Percentiles rank a stretch among this genome's conserved stretches.
Evolutionary conservation across 2,113 vertebrate species (phyloP).

Genomic region (Chaenogobius annularis): DNA sequence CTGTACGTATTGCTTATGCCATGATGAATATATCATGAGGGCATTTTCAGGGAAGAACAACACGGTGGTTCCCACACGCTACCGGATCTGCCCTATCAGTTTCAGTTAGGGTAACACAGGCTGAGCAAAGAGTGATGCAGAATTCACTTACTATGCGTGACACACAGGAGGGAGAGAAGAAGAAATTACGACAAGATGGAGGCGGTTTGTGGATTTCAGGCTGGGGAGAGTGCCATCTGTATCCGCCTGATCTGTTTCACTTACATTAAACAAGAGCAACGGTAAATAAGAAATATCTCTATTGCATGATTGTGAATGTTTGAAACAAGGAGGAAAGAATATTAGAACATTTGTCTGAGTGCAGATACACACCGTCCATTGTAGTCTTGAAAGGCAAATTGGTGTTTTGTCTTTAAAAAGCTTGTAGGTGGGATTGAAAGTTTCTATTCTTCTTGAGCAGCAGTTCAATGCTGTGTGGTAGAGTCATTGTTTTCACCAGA

Average conservation of each 20-base stretch:
- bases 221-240: slow-evolving; percentile 39
- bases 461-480: neutral
- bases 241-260: slow-evolving; percentile 61
- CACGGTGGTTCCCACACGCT: slow-evolving; percentile 55
- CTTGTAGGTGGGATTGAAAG: neutral
- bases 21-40: slow-evolving; percentile 59
- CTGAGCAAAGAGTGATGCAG: slow-evolving; percentile 36
- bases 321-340: neutral
- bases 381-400: neutral
- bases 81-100: slow-evolving; percentile 54
- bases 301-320: slow-evolving; percentile 11
- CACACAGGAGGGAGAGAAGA: slow-evolving; percentile 10
- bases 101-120: slow-evolving; percentile 59
- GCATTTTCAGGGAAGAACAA: slow-evolving; percentile 44
- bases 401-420: neutral
- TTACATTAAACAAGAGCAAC: slow-evolving; percentile 42
- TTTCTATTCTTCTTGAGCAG: neutral
- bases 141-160: slow-evolving; percentile 53
- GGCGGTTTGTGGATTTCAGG: slow-evolving; percentile 25
- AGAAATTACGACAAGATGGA: slow-evolving; percentile 17
- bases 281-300: slow-evolving; percentile 12
- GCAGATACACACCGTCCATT: neutral
- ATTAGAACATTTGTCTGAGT: neutral
- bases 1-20: slow-evolving; percentile 9
- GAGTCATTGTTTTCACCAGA: neutral